phyloP scores from a whole-genome alignment of 2,888 invertebrate species.

The Nymphalis urticae region DNA sequence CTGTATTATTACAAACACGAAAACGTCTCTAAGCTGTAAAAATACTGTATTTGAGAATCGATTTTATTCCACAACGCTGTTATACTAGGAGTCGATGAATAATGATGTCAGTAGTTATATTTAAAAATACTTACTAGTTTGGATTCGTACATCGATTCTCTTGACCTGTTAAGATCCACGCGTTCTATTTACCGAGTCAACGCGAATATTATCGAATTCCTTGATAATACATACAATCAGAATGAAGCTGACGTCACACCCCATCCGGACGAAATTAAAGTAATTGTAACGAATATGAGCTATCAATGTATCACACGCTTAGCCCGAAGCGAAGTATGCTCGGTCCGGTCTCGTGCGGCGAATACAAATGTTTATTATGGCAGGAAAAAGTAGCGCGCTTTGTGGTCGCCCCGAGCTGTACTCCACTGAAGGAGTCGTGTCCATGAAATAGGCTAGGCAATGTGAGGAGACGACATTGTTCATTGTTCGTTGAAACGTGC shows the following conservation, averaged over 20 bases:
- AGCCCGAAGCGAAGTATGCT: slow-evolving; percentile 45
- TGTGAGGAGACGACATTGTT: slow-evolving; percentile 43
- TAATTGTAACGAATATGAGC: slow-evolving; percentile 34
- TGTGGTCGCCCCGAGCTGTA: slow-evolving; percentile 64
- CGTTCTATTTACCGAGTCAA: too few species aligned
- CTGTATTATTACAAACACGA: too few species aligned
- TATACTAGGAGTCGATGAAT: too few species aligned
- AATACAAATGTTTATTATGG: slow-evolving; percentile 80
- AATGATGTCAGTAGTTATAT: too few species aligned
- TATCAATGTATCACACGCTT: slow-evolving; percentile 30
- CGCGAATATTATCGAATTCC: background rate
- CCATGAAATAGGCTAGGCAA: slow-evolving; percentile 44
- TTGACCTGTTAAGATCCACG: too few species aligned
- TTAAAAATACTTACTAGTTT: too few species aligned
- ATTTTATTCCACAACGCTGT: too few species aligned
- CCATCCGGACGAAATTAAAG: slow-evolving; percentile 19
- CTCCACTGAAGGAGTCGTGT: slow-evolving; percentile 71
- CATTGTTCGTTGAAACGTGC: background rate
- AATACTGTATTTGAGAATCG: too few species aligned
- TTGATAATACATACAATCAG: slow-evolving; percentile 9
- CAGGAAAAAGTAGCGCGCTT: slow-evolving; percentile 76
- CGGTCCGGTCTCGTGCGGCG: slow-evolving; percentile 46
- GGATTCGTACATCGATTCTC: too few species aligned
- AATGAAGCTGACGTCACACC: slow-evolving; percentile 24
- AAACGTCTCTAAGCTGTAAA: too few species aligned